These are phyloP conservation scores for Danio tinwini DNA, from an alignment of 2,797 vertebrate genomes.

Conservation along the genomic window DNA sequence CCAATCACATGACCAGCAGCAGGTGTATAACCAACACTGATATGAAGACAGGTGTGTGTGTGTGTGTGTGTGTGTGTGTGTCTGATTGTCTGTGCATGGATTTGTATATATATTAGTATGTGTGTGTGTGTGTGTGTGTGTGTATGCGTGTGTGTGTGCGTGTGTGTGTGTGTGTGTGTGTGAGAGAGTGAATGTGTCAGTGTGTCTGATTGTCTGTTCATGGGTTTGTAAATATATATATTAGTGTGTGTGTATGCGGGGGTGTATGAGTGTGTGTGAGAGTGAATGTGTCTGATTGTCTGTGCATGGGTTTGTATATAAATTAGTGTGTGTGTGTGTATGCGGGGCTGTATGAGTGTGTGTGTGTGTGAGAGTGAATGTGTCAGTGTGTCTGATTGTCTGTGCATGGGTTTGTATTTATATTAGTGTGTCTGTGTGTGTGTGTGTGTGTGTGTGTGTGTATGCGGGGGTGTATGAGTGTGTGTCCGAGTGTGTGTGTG, in stretches of 20 bases:
- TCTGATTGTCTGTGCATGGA: too few species aligned
- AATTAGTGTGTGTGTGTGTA: background rate
- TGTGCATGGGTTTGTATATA: too few species aligned
- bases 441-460: background rate
- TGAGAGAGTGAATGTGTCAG: slow-evolving; percentile 57
- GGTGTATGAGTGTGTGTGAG: background rate
- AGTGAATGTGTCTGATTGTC: too few species aligned
- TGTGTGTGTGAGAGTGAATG: too few species aligned
- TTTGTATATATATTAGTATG: too few species aligned
- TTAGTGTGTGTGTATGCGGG: background rate
- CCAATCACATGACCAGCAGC: background rate
- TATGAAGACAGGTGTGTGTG: background rate
- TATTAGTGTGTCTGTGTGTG: background rate
- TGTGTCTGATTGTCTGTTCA: too few species aligned
- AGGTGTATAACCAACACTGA: background rate
- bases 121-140: background rate
- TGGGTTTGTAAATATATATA: too few species aligned
- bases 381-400: too few species aligned
- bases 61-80: too few species aligned
- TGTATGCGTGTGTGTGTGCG: slow-evolving; percentile 4
- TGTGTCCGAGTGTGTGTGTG: slow-evolving; percentile 47
- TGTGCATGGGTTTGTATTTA: too few species aligned
- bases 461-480: slow-evolving; percentile 31
- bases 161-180: slow-evolving; percentile 32
- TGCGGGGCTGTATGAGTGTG: background rate